phyloP scores from a whole-genome alignment of 2,888 invertebrate genomes.

The Ophonus ardosiacus region DNA sequence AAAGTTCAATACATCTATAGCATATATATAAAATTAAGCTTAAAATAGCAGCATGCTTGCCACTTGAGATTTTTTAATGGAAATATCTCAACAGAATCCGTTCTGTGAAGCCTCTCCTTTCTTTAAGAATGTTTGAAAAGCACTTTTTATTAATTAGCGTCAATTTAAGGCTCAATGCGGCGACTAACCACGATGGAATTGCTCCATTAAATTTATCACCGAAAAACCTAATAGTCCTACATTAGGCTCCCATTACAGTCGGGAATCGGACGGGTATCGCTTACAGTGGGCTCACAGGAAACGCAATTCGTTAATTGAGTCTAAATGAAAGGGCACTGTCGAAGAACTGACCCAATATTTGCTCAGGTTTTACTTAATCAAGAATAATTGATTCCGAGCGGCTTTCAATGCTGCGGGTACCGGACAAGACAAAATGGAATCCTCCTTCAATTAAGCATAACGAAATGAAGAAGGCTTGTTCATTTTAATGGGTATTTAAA shows the following conservation, averaged over 20 bases:
- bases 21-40: too few species aligned
- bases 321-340: slow-evolving; percentile 58
- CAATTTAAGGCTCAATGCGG: slow-evolving; percentile 17
- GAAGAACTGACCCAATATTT: slow-evolving; percentile 62
- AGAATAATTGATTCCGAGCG: slow-evolving; percentile 57
- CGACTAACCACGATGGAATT: slow-evolving; percentile 15
- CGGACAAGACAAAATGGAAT: too few species aligned
- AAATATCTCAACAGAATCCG: too few species aligned
- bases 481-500: too few species aligned
- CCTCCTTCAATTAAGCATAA: too few species aligned
- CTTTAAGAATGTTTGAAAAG: neutral
- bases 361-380: slow-evolving; percentile 61
- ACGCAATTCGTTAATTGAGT: slow-evolving; percentile 63
- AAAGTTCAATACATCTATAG: too few species aligned
- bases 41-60: too few species aligned
- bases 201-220: slow-evolving; percentile 56
- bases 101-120: too few species aligned
- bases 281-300: slow-evolving; percentile 55
- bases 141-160: slow-evolving; percentile 35
- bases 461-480: too few species aligned
- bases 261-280: slow-evolving; percentile 25
- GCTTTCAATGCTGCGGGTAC: neutral
- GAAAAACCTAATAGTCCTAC: slow-evolving; percentile 58
- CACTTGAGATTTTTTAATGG: too few species aligned
- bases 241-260: slow-evolving; percentile 61